Conservation (phyloP, 2,888 invertebrate genomes). For the Cyclophora albipunctata region DNA sequence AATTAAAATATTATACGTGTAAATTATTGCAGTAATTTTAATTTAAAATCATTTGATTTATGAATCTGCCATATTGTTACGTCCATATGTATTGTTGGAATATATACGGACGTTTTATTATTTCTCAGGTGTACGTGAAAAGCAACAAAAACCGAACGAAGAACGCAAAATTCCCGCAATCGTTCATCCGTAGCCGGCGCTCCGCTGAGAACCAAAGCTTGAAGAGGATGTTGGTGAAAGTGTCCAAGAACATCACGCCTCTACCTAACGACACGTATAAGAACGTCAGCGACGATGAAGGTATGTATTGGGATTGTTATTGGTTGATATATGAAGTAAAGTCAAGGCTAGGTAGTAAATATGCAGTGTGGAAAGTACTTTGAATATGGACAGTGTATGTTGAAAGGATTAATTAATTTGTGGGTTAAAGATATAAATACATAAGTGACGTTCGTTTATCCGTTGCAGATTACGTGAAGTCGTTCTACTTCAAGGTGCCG, state of each 20-base stretch:
- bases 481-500: constrained; percentile 62
- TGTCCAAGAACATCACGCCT: constrained; percentile 42
- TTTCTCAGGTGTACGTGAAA: constrained; percentile 53
- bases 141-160: constrained; percentile 17
- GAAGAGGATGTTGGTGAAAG: constrained; percentile 55
- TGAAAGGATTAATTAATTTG: too few relatives aligned
- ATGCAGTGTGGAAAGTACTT: too few relatives aligned
- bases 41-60: constrained; percentile 4
- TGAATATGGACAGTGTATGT: neutral
- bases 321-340: too few relatives aligned
- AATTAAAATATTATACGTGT: neutral
- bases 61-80: too few relatives aligned
- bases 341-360: too few relatives aligned
- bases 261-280: constrained; percentile 33
- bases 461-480: constrained; percentile 46
- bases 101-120: too few relatives aligned
- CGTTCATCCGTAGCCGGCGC: constrained; percentile 25
- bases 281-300: constrained; percentile 44
- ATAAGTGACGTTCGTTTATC: too few relatives aligned
- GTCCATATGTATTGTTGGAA: too few relatives aligned
- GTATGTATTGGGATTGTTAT: constrained; percentile 19
- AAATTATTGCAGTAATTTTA: neutral
- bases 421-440: too few relatives aligned
- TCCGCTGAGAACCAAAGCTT: constrained; percentile 40
- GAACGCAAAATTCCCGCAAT: too few relatives aligned